Conservation (phyloP, 1,140 invertebrate species). For the Brachionus calyciflorus region DNA sequence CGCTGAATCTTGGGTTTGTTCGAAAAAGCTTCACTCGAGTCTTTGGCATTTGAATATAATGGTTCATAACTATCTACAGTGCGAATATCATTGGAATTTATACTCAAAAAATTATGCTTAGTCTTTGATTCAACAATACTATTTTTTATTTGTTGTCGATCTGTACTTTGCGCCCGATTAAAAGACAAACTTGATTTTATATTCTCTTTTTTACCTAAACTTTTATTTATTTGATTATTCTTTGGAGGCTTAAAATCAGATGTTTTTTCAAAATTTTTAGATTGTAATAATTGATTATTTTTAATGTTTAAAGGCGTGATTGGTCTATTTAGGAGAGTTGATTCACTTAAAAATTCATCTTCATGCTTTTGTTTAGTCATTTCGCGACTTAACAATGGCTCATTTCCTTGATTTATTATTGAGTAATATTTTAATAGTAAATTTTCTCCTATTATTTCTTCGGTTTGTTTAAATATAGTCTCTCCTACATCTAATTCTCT, state of each 20-base stretch:
- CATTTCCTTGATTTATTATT: slow-evolving; percentile 4
- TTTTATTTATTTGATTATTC: background rate
- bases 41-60: slow-evolving; percentile 10
- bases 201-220: slow-evolving; percentile 12
- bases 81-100: slow-evolving; percentile 34
- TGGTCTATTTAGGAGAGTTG: slow-evolving; percentile 8
- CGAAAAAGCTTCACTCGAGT: background rate
- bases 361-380: background rate
- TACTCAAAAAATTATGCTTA: background rate
- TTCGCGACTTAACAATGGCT: background rate
- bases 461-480: slow-evolving; percentile 1
- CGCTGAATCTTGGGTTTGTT: slow-evolving; percentile 22
- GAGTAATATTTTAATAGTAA: slow-evolving; percentile 28
- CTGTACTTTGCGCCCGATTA: background rate
- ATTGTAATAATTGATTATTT: slow-evolving; percentile 4
- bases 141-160: too few relatives aligned
- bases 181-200: slow-evolving; percentile 11
- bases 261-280: slow-evolving; percentile 24
- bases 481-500: slow-evolving; percentile 24
- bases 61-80: slow-evolving; percentile 8
- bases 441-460: slow-evolving; percentile 23
- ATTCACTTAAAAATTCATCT: slow-evolving; percentile 22
- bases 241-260: background rate
- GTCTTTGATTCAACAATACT: background rate
- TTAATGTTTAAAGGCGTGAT: slow-evolving; percentile 4